A percentile compares a stretch with the other conserved stretches of the same genome.
Conservation (phyloP, 2,888 invertebrate genomes). For the Nymphalis c-album region DNA sequence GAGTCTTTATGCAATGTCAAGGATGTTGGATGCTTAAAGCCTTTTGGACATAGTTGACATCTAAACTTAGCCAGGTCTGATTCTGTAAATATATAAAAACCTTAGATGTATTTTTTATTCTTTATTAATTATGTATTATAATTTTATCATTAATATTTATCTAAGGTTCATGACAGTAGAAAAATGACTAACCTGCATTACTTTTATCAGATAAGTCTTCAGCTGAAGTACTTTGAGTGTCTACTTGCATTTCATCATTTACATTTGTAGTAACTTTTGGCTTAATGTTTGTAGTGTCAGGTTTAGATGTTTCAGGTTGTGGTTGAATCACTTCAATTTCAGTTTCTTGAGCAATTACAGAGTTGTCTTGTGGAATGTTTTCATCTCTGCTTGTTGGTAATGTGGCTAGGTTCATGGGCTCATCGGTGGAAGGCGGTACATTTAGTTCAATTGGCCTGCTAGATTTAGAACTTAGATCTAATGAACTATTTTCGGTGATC, state of each 20-base stretch:
- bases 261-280: constrained; percentile 45
- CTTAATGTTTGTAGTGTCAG: constrained; percentile 53
- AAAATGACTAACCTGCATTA: constrained; percentile 52
- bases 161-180: not conserved
- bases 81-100: constrained; percentile 61
- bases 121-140: not conserved
- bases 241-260: constrained; percentile 74
- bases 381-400: constrained; percentile 64
- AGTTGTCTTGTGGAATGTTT: constrained; percentile 60
- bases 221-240: constrained; percentile 63
- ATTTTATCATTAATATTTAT: not conserved
- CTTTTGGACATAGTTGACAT: constrained; percentile 83
- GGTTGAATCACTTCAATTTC: constrained; percentile 56
- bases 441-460: constrained; percentile 57
- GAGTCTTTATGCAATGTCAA: constrained; percentile 83
- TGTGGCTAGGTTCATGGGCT: constrained; percentile 74
- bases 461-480: constrained; percentile 73
- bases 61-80: constrained; percentile 81
- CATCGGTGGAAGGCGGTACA: constrained; percentile 61
- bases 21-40: constrained; percentile 83
- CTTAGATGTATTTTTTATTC: not conserved
- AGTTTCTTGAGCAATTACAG: constrained; percentile 48
- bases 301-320: constrained; percentile 51
- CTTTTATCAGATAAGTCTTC: constrained; percentile 75
- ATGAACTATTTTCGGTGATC: constrained; percentile 62